Evolutionary conservation across 2,888 invertebrate genomes (phyloP).

Genomic region (Polydrusus cervinus): DNA sequence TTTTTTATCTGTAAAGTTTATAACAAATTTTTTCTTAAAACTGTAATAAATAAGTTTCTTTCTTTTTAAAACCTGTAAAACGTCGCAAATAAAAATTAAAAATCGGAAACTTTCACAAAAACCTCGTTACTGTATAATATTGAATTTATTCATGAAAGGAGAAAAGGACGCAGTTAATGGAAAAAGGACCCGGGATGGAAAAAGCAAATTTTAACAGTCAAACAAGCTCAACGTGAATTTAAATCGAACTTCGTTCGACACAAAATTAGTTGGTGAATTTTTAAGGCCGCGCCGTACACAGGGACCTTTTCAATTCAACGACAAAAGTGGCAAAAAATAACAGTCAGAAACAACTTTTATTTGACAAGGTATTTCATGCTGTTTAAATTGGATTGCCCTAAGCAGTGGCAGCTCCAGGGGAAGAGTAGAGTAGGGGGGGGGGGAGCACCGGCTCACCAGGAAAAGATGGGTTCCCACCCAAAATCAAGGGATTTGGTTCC

Average conservation of each 20-base stretch:
- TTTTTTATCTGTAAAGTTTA: too few relatives aligned
- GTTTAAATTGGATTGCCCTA: too few relatives aligned
- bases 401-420: too few relatives aligned
- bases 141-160: constrained; percentile 31
- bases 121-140: constrained; percentile 17
- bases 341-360: too few relatives aligned
- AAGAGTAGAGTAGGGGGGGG: too few relatives aligned
- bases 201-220: constrained; percentile 35
- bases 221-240: constrained; percentile 33
- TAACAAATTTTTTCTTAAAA: too few relatives aligned
- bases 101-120: constrained; percentile 13
- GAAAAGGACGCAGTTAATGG: constrained; percentile 8
- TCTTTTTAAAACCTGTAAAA: not conserved
- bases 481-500: too few relatives aligned
- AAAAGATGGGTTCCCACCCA: too few relatives aligned
- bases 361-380: too few relatives aligned
- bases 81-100: constrained; percentile 1
- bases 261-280: constrained; percentile 25
- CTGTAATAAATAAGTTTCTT: too few relatives aligned
- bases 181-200: constrained; percentile 29
- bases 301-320: not conserved
- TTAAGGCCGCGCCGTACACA: constrained; percentile 4
- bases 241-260: constrained; percentile 31
- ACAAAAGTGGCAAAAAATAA: not conserved
- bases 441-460: too few relatives aligned